A percentile compares a stretch with the other conserved stretches of the same genome.
Conservation (phyloP, 2,113 vertebrate species). For the Merops nubicus region DNA sequence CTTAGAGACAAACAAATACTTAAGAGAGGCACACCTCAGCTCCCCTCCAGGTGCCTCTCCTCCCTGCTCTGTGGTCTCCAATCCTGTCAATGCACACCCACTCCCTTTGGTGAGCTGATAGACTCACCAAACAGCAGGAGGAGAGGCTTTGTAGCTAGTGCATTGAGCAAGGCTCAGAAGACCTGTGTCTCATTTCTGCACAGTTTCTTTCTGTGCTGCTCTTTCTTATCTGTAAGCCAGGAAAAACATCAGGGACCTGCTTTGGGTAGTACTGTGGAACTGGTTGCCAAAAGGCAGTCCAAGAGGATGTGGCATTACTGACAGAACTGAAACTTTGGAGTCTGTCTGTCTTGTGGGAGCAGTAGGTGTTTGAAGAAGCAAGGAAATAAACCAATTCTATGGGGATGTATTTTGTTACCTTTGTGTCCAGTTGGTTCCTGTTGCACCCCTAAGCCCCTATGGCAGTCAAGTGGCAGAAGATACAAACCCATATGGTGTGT, state of each 20-base stretch:
- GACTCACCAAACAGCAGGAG: background rate
- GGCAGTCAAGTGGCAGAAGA: background rate
- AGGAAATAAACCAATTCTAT: background rate
- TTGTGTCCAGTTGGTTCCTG: background rate
- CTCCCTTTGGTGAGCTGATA: background rate
- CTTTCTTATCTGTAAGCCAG: background rate
- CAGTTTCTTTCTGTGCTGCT: background rate
- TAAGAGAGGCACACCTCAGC: background rate
- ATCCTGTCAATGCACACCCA: background rate
- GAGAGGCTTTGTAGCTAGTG: background rate
- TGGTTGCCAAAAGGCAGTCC: background rate
- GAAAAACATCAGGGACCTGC: background rate
- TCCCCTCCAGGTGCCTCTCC: background rate
- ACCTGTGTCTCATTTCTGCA: background rate
- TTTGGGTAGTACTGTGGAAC: background rate
- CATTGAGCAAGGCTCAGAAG: background rate
- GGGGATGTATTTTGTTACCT: background rate
- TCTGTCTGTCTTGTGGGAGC: background rate
- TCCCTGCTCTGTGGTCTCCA: background rate
- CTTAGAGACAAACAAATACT: background rate
- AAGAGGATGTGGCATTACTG: background rate
- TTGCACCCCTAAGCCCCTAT: background rate
- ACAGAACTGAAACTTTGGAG: background rate
- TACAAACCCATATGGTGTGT: accelerated
- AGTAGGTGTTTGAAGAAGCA: background rate